Percentiles rank a stretch among this genome's conserved stretches.
Conservation (phyloP, 2,888 invertebrate genomes). For the Dyspetes luteomarginatus region DNA sequence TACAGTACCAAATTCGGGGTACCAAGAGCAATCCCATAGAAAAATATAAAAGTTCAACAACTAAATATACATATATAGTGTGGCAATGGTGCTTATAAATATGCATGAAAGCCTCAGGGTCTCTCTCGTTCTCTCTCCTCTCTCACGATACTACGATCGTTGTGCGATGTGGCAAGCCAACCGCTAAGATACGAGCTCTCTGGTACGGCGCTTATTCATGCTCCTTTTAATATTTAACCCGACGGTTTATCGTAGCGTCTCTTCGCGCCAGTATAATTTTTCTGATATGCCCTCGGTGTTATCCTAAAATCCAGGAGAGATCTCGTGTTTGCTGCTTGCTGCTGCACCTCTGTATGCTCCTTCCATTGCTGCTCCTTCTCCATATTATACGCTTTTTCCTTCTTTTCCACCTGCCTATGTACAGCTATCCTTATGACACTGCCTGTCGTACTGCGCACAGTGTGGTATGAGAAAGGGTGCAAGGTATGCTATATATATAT, state of each 20-base stretch:
- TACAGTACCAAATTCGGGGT: too few species aligned
- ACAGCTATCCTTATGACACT: background rate
- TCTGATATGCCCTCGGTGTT: constrained; percentile 67
- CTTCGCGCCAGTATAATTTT: constrained; percentile 71
- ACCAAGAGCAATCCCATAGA: background rate
- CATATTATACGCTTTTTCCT: too few species aligned
- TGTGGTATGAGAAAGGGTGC: background rate
- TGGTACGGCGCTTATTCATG: constrained; percentile 78
- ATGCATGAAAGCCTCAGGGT: constrained; percentile 70
- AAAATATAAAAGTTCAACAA: background rate
- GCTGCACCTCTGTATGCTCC: constrained; percentile 12
- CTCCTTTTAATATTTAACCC: constrained; percentile 81
- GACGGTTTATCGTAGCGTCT: constrained; percentile 74
- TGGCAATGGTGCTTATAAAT: constrained; percentile 69
- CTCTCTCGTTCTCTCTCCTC: constrained; percentile 16
- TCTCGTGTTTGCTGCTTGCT: constrained; percentile 32
- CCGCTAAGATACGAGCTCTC: constrained; percentile 76
- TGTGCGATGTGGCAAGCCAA: constrained; percentile 66
- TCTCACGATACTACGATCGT: constrained; percentile 10
- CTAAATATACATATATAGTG: background rate
- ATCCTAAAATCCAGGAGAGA: constrained; percentile 66
- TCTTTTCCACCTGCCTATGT: too few species aligned
- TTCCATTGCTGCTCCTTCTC: background rate
- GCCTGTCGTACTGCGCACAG: constrained; percentile 12
- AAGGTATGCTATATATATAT: too few species aligned